These are phyloP conservation scores for Staurois parvus DNA, from an alignment of 2,797 vertebrate genomes.

Conservation along the genomic window DNA sequence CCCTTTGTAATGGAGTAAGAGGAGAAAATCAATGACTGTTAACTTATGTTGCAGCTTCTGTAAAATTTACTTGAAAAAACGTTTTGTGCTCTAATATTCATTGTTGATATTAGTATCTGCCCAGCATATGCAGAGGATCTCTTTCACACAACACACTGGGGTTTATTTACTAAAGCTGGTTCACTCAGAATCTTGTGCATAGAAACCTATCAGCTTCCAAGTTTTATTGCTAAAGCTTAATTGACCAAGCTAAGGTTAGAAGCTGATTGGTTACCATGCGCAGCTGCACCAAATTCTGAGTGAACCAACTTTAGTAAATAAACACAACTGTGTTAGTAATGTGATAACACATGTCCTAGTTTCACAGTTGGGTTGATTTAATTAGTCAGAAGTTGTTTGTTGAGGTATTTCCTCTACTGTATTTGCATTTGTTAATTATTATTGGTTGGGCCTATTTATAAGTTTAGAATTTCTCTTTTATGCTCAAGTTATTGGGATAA, in stretches of 20 bases:
- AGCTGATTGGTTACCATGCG: too few relatives aligned
- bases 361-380: not conserved
- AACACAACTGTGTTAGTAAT: not conserved
- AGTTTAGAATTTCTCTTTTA: too few relatives aligned
- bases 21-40: conserved; percentile 53
- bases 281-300: too few relatives aligned
- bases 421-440: not conserved
- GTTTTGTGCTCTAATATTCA: conserved; percentile 34
- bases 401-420: too few relatives aligned
- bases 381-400: not conserved
- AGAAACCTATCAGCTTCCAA: too few relatives aligned
- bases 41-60: conserved; percentile 48
- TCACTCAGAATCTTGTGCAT: too few relatives aligned
- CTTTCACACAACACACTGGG: not conserved
- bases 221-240: too few relatives aligned
- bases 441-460: too few relatives aligned
- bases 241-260: too few relatives aligned
- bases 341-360: not conserved
- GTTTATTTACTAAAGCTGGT: too few relatives aligned
- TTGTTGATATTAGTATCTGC: not conserved
- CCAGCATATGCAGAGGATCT: not conserved
- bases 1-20: conserved; percentile 50
- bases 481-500: too few relatives aligned
- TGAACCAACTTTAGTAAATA: too few relatives aligned
- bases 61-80: conserved; percentile 49